Percentiles rank a stretch among this genome's conserved stretches.
Conservation (phyloP, 2,797 vertebrate genomes). For the Sparus aurata region DNA sequence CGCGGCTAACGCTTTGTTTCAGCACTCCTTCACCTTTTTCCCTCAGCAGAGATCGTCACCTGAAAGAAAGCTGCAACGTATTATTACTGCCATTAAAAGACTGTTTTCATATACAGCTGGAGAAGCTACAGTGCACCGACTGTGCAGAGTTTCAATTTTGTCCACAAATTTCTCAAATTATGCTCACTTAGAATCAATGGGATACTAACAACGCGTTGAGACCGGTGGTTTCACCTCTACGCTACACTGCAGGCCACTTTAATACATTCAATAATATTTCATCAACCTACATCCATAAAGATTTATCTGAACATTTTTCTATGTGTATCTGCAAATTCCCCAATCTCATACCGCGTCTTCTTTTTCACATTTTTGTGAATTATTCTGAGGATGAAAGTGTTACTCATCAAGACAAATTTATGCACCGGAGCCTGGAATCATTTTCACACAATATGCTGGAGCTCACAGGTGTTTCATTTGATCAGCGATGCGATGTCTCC, state of each 20-base stretch:
- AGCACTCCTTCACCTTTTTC: conserved; percentile 51
- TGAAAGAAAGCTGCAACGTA: conserved; percentile 27
- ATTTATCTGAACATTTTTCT: background rate
- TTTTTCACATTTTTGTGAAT: conserved; percentile 11
- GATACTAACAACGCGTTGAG: background rate
- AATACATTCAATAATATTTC: background rate
- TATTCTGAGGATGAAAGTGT: conserved; percentile 28
- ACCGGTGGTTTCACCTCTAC: background rate
- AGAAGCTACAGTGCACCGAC: background rate
- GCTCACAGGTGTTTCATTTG: conserved; percentile 64
- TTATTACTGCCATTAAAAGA: conserved; percentile 38
- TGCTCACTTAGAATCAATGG: background rate
- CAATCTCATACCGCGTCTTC: background rate
- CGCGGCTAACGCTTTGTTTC: conserved; percentile 66
- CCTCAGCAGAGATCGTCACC: background rate
- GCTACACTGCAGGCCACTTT: background rate
- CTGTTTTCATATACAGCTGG: conserved; percentile 23
- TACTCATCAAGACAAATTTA: conserved; percentile 34
- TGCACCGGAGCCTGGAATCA: conserved; percentile 38
- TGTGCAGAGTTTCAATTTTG: background rate
- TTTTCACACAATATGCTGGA: conserved; percentile 44
- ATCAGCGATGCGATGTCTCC: conserved; percentile 66
- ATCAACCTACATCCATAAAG: background rate
- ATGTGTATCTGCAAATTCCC: background rate
- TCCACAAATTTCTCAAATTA: background rate